phyloP scores from a whole-genome alignment of 2,113 vertebrate genomes.

The Oreocharis arfaki region DNA sequence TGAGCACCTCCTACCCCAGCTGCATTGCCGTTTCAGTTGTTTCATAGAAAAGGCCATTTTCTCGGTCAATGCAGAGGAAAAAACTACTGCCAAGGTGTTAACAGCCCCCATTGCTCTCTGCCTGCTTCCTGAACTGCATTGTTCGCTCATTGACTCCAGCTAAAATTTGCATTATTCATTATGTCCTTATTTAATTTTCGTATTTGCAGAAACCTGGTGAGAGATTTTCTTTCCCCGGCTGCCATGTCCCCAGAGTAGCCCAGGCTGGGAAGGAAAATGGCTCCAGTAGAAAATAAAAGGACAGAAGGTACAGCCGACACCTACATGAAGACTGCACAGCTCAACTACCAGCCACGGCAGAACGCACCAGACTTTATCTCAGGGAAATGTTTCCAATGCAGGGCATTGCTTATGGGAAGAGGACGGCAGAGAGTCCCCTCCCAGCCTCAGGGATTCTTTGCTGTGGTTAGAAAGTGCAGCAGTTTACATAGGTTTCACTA shows the following conservation, averaged over 20 bases:
- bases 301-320: neutral
- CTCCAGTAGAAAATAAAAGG: neutral
- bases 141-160: neutral
- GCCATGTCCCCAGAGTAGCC: neutral
- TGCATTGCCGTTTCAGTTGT: neutral
- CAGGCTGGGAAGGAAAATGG: neutral
- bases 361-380: neutral
- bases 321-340: neutral
- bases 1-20: neutral
- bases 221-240: neutral
- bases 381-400: neutral
- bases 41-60: neutral
- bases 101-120: neutral
- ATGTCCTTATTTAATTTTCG: neutral
- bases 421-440: neutral
- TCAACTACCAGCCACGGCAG: neutral
- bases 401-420: neutral
- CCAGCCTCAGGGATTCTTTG: neutral
- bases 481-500: neutral
- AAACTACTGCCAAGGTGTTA: neutral
- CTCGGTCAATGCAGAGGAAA: neutral
- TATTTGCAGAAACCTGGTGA: neutral
- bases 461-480: neutral
- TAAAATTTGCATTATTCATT: neutral
- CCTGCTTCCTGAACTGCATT: neutral